Percentiles rank a stretch among this genome's conserved stretches.
Evolutionary conservation across 1,140 invertebrate genomes (phyloP).

Genomic region (Trypoxylus dichotomus): DNA sequence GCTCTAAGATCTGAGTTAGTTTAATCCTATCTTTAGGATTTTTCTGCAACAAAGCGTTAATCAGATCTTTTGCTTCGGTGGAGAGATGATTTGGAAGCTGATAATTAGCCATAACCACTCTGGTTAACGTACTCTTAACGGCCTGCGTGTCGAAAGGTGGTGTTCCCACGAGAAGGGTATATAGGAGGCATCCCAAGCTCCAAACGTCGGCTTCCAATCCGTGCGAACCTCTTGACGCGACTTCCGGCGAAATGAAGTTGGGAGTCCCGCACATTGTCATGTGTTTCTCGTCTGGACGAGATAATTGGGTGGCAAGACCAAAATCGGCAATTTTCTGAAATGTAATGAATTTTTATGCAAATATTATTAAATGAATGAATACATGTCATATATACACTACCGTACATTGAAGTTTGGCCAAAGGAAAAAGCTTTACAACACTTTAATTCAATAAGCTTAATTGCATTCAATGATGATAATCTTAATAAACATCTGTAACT

Average conservation of each 20-base stretch:
- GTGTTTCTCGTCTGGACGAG: slow-evolving; percentile 86
- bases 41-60: slow-evolving; percentile 81
- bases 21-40: slow-evolving; percentile 83
- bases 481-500: too few species aligned
- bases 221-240: slow-evolving; percentile 86
- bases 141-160: slow-evolving; percentile 89
- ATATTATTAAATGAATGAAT: too few species aligned
- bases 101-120: slow-evolving; percentile 82
- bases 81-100: slow-evolving; percentile 79
- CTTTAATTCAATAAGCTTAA: too few species aligned
- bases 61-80: slow-evolving; percentile 80
- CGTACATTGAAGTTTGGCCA: too few species aligned
- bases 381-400: too few species aligned
- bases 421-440: too few species aligned
- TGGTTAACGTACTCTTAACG: slow-evolving; percentile 84
- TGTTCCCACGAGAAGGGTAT: slow-evolving; percentile 89
- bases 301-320: slow-evolving; percentile 90
- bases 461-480: too few species aligned
- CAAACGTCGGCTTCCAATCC: slow-evolving; percentile 95
- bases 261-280: slow-evolving; percentile 98
- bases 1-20: slow-evolving; percentile 72
- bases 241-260: slow-evolving; percentile 97
- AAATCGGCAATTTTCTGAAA: slow-evolving; percentile 97
- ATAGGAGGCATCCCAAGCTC: slow-evolving; percentile 94
- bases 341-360: too few species aligned